Base-by-base conservation (phyloP, 2,888 invertebrate genomes). In the Synergus laeviventris region DNA sequence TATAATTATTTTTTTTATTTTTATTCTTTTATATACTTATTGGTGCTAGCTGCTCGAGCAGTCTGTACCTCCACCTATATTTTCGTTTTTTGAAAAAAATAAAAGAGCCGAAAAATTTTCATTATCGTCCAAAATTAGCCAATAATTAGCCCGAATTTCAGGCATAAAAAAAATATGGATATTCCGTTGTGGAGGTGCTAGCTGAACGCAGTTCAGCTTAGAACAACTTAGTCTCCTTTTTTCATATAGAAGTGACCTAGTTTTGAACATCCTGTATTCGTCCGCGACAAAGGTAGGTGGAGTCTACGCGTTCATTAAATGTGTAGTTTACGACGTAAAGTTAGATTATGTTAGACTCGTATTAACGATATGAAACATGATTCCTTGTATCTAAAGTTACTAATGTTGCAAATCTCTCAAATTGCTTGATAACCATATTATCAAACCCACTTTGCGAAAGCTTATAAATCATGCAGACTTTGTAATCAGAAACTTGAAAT, bases 251-350 rank as follows among this genome's bases (percentile, higher is more conserved):
- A 21, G 45, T 76, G 38, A 56, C 56, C 38, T 31, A 64, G 24
- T 49, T 39, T 2, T 56, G 31, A 39, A 75, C 62, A 49, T 59
- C 18, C 56, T 45, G 70, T n/a, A 75, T 42, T 59, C 60, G 70
- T 59, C 66, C 45, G 24, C 45, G 66, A 66, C 66, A 66, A 66
- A 66, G 66, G 66, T 66, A 66, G 66, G 66, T 45, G 66, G 66
- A 45, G 66, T 42, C 45, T 66, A 42, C 42, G 70, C 73, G 59
- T 78, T 74, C 60, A 36, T 54, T 77, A 77, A 66, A 66, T 24
- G 84, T 84, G 84, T 83, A 84, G 81, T 85, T 86, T 84, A 85
- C 81, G 81, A 79, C 78, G 77, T 76, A 78, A 87, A 84, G 82
- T 87, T 82, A 79, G 80, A 84, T 84, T n/a, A n/a, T n/a, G n/a